A percentile compares a stretch with the other conserved stretches of the same genome.
These are phyloP conservation scores for Drosophila parthenogenetica DNA, from an alignment of 2,888 invertebrate genomes.

Conservation along the genomic window DNA sequence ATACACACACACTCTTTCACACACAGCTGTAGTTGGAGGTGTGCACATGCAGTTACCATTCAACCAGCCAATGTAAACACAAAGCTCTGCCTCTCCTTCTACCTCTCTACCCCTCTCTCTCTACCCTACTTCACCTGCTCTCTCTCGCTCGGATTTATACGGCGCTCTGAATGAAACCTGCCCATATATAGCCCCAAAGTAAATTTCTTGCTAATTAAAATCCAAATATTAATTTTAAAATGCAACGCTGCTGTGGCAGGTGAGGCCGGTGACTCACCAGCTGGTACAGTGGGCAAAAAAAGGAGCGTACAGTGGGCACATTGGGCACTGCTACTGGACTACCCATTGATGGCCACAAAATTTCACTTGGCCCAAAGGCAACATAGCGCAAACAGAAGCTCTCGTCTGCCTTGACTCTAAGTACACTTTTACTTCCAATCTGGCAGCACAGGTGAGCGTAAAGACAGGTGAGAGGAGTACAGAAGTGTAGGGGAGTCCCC, in stretches of 20 bases:
- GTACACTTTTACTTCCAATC: slow-evolving; percentile 42
- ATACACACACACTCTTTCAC: slow-evolving; percentile 42
- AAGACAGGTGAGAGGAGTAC: not conserved
- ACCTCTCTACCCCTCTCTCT: not conserved
- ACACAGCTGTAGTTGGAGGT: slow-evolving; percentile 22
- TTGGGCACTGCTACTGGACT: slow-evolving; percentile 5
- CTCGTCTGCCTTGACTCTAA: slow-evolving; percentile 30
- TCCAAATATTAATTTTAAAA: slow-evolving; percentile 79
- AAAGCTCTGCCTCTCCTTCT: slow-evolving; percentile 23
- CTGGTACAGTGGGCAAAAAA: slow-evolving; percentile 3
- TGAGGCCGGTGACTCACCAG: slow-evolving; percentile 27
- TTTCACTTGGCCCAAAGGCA: slow-evolving; percentile 41
- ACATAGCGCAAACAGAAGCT: slow-evolving; percentile 45
- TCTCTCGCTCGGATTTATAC: slow-evolving; percentile 17
- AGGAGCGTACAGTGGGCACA: not conserved
- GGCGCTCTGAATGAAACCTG: slow-evolving; percentile 48
- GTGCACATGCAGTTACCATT: slow-evolving; percentile 48
- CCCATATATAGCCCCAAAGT: slow-evolving; percentile 67
- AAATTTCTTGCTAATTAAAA: slow-evolving; percentile 78
- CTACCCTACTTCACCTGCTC: not conserved
- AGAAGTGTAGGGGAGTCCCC: too few relatives aligned
- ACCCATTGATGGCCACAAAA: slow-evolving; percentile 50
- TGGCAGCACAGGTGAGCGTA: slow-evolving; percentile 7
- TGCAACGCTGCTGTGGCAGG: slow-evolving; percentile 56
- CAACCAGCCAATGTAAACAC: slow-evolving; percentile 61